Conservation (phyloP, 2,797 vertebrate genomes). For the Mormyrops attenuatus region DNA sequence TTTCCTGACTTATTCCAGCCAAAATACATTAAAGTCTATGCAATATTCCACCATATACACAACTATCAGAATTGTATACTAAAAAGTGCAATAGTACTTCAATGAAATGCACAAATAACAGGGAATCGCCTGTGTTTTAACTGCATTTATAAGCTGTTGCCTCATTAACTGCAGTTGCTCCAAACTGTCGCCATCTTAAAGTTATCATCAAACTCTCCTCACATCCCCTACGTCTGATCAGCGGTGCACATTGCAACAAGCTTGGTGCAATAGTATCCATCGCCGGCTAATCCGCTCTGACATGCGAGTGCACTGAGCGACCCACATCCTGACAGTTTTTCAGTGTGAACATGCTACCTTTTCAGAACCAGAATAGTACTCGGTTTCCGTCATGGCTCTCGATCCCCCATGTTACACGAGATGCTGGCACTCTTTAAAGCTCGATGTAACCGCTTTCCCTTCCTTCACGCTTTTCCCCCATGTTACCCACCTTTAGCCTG, state of each 20-base stretch:
- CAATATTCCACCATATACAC: background rate
- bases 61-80: background rate
- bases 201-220: background rate
- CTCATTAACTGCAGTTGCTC: background rate
- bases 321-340: background rate
- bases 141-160: background rate
- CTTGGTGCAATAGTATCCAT: background rate
- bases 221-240: background rate
- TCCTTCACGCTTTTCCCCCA: background rate
- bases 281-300: background rate
- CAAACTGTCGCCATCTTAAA: background rate
- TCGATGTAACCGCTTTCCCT: background rate
- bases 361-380: slow-evolving; percentile 6
- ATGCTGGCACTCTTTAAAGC: slow-evolving; percentile 6
- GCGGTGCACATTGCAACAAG: slow-evolving; percentile 5
- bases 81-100: background rate
- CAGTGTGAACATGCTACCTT: background rate
- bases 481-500: slow-evolving; percentile 2
- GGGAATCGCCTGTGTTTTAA: background rate
- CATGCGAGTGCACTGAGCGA: background rate
- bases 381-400: background rate
- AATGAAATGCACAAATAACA: background rate
- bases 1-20: background rate
- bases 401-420: background rate
- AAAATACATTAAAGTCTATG: background rate